phyloP scores from a whole-genome alignment of 2,113 vertebrate species.

The Gyps fulvus region DNA sequence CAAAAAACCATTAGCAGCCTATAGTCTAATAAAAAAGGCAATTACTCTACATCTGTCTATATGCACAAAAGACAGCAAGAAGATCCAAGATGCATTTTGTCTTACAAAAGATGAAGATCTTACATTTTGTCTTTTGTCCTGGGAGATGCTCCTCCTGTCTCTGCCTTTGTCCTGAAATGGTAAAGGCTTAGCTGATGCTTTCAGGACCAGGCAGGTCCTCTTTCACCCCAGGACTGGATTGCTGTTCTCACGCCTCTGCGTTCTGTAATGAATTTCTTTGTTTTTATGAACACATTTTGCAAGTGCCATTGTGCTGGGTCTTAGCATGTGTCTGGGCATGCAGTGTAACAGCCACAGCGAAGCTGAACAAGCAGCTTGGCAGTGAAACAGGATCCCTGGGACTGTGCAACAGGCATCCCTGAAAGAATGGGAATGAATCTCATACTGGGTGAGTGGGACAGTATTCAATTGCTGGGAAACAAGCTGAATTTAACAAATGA shows the following conservation, averaged over 20 bases:
- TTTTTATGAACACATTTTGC: neutral
- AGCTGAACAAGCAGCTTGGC: slow-evolving; percentile 37
- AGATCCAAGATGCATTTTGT: neutral
- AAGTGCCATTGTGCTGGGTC: neutral
- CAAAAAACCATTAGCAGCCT: neutral
- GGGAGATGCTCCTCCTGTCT: neutral
- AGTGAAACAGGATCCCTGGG: neutral
- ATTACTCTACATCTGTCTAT: neutral
- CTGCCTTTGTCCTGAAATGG: neutral
- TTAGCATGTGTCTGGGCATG: neutral
- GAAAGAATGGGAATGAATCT: slow-evolving; percentile 20
- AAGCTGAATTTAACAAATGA: slow-evolving; percentile 43
- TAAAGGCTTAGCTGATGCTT: neutral
- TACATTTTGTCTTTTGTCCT: neutral
- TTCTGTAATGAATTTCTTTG: neutral
- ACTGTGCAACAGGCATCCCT: neutral
- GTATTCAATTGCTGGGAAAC: slow-evolving; percentile 44
- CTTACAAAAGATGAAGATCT: neutral
- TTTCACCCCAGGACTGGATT: neutral
- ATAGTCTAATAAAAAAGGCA: neutral
- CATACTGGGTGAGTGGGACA: neutral
- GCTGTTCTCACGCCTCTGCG: neutral
- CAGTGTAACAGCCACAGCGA: neutral
- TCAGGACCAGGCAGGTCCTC: neutral
- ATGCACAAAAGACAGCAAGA: neutral